Conservation (phyloP, 2,888 invertebrate species). For the Diadegma fenestrale region DNA sequence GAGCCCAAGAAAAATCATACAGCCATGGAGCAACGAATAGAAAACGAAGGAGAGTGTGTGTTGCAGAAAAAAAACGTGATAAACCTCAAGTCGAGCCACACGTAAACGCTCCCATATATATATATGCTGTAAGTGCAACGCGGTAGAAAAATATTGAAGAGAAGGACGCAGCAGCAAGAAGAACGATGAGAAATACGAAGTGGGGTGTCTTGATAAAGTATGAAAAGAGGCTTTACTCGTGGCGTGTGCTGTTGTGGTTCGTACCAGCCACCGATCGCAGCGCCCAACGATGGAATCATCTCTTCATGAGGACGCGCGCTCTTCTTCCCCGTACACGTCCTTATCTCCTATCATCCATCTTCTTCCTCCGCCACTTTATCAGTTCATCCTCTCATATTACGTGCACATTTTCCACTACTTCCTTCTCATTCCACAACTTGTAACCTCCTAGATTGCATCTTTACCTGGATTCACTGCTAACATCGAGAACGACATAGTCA, state of each 20-base stretch:
- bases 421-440: background rate
- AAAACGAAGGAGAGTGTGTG: background rate
- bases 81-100: conserved; percentile 39
- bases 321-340: conserved; percentile 60
- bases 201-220: conserved; percentile 33
- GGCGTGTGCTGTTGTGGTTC: conserved; percentile 40
- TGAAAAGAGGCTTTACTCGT: conserved; percentile 44
- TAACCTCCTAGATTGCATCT: conserved; percentile 1
- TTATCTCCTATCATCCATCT: conserved; percentile 78
- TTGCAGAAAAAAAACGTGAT: conserved; percentile 24
- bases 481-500: background rate
- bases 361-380: conserved; percentile 74
- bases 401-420: conserved; percentile 32
- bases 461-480: background rate
- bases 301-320: conserved; percentile 68
- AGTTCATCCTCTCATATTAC: conserved; percentile 62
- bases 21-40: conserved; percentile 8
- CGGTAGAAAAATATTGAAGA: conserved; percentile 6
- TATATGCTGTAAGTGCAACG: background rate
- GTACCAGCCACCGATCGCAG: conserved; percentile 23
- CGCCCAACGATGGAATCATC: conserved; percentile 63
- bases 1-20: conserved; percentile 39
- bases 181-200: conserved; percentile 52
- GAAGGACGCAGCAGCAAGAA: conserved; percentile 36
- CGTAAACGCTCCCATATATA: conserved; percentile 39